Evolutionary conservation across 2,888 invertebrate species (phyloP).

Genomic region (Drosophila meridiana): DNA sequence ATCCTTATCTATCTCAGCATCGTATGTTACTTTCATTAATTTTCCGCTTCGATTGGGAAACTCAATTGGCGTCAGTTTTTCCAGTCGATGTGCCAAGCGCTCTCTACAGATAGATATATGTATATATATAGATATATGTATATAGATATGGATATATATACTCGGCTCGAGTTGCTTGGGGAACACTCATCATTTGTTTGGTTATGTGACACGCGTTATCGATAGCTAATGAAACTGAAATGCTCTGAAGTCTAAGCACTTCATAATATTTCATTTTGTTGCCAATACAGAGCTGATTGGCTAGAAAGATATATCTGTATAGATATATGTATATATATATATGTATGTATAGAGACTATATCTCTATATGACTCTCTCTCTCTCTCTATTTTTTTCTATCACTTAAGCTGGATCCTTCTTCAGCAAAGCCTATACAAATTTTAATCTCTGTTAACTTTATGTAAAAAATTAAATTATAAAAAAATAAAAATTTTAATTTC

Average conservation of each 20-base stretch:
- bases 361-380: neutral
- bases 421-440: neutral
- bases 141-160: neutral
- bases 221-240: conserved; percentile 42
- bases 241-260: conserved; percentile 22
- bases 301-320: neutral
- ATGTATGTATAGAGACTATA: neutral
- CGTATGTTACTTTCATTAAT: conserved; percentile 22
- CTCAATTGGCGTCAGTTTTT: conserved; percentile 14
- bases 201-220: conserved; percentile 19
- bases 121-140: neutral
- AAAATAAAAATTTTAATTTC: too few species aligned
- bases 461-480: too few species aligned
- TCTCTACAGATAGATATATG: neutral
- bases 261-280: conserved; percentile 33
- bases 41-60: conserved; percentile 23
- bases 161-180: neutral
- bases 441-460: neutral
- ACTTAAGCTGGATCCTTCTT: neutral
- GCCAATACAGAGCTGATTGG: conserved; percentile 3
- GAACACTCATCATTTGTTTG: conserved; percentile 40
- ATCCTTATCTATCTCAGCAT: conserved; percentile 13
- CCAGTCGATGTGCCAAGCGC: conserved; percentile 4
- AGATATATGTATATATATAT: neutral
- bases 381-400: neutral